Evolutionary conservation across 2,797 vertebrate species (phyloP).

Genomic region (Phoeniculus purpureus): DNA sequence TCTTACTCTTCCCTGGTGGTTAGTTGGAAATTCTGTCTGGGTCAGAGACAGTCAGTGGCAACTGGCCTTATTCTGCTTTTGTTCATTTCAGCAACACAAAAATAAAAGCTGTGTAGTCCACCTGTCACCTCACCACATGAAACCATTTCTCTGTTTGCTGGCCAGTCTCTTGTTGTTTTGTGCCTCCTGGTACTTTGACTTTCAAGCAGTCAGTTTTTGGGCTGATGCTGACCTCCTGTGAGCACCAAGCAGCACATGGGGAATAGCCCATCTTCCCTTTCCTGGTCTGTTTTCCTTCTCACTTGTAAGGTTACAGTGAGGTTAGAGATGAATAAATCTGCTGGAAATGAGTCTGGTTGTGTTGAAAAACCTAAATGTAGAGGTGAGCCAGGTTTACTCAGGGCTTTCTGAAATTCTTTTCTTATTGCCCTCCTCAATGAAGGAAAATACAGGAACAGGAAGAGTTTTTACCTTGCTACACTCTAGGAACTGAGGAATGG

Average conservation of each 20-base stretch:
- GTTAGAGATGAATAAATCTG: not conserved
- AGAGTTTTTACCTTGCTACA: not conserved
- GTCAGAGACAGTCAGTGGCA: not conserved
- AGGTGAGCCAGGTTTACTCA: not conserved
- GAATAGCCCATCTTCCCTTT: not conserved
- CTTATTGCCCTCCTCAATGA: too few species aligned
- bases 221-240: rapidly evolving
- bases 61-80: not conserved
- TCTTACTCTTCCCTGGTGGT: not conserved
- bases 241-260: not conserved
- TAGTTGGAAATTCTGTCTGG: not conserved
- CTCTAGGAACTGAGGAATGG: not conserved
- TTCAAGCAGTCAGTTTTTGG: not conserved
- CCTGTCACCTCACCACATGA: not conserved
- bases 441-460: not conserved
- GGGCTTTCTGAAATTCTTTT: not conserved
- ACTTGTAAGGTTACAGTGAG: not conserved
- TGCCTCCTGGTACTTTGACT: not conserved
- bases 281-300: not conserved
- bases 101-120: not conserved
- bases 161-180: not conserved
- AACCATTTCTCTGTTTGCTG: not conserved
- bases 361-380: not conserved
- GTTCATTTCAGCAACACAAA: not conserved
- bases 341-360: not conserved